Percentiles rank a stretch among this genome's conserved stretches.
phyloP scores from a whole-genome alignment of 2,113 vertebrate species.

The Misgurnus mizolepis region DNA sequence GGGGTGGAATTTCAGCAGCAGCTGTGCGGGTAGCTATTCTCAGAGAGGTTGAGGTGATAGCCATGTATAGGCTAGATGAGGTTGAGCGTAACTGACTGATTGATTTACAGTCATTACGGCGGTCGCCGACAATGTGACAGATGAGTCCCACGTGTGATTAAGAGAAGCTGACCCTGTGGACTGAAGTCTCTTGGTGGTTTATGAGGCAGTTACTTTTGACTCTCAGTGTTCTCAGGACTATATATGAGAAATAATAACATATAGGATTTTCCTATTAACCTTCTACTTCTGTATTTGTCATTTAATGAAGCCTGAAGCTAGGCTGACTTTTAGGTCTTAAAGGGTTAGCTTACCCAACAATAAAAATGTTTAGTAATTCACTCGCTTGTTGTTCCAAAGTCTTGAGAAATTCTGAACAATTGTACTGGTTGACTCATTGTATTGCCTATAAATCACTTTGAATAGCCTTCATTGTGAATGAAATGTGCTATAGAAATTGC shows the following conservation, averaged over 20 bases:
- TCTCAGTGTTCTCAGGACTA: not conserved
- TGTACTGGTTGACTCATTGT: no score
- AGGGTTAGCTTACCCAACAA: no score
- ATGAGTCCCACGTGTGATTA: conserved; percentile 8
- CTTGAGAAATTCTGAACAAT: no score
- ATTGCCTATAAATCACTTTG: no score
- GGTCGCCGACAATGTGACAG: not conserved
- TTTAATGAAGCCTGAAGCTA: not conserved
- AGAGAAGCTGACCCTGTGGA: not conserved
- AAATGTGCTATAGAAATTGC: no score
- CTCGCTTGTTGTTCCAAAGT: no score
- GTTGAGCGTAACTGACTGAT: conserved; percentile 26
- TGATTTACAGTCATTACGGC: conserved; percentile 12
- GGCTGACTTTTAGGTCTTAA: not conserved
- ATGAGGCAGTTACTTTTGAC: conserved; percentile 18
- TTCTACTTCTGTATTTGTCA: not conserved
- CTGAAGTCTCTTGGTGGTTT: conserved; percentile 5
- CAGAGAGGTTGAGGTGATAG: not conserved
- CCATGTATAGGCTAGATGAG: not conserved
- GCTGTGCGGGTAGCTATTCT: not conserved
- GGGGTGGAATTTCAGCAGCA: conserved; percentile 12
- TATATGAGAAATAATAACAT: not conserved
- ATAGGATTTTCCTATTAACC: not conserved
- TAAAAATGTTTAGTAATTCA: no score
- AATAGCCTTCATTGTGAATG: no score